Base-by-base conservation (phyloP, 2,888 invertebrate species). In the Nephrotoma appendiculata region DNA sequence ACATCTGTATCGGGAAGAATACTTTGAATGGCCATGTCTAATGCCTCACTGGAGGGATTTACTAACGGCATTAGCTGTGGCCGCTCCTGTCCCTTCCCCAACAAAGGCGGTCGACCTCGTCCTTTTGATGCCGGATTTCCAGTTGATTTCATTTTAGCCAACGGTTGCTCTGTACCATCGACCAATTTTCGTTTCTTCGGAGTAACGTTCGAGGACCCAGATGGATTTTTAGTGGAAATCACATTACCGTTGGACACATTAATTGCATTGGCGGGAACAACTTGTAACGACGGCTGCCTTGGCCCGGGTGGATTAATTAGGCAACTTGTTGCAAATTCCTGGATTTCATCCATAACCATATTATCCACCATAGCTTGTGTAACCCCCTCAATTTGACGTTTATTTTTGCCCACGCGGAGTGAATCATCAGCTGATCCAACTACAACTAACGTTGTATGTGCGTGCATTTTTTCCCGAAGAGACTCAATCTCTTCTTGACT, bases 291-390 rank as follows among this genome's bases (percentile, higher is more conserved):
- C 0, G 91, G 91, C 86, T 89, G 89, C 9, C 91, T 89, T 0
- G 92, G 91, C 1, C 91, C 92, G 0, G 94, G 92, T 0, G 94
- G 94, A 90, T 93, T 93, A 0, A 93, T 93, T 83, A 95, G 90
- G 19, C 94, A 92, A 86, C 92, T 93, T 87, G 93, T 94, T 0
- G 94, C 91, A 89, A 95, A 95, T 88, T 95, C 94, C 1, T 93
- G 94, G 5, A 95, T 92, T 90, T 95, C 95, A 89, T 95, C 94
- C 90, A 95, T 92, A 87, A 97, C 94, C 91, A 95, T 95, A 86
- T 95, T 93, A 89, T 97, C 97, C 0, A 96, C 95, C 93, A 96
- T 95, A 71, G 94, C 93, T 90, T 97, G 97, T 0, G 96, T 96
- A 19, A 97, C 93, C 15, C 95, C 94, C 89, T 96, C 95, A n/a